Conservation (phyloP, 2,888 invertebrate genomes). For the Ichneumoninae sp. region DNA sequence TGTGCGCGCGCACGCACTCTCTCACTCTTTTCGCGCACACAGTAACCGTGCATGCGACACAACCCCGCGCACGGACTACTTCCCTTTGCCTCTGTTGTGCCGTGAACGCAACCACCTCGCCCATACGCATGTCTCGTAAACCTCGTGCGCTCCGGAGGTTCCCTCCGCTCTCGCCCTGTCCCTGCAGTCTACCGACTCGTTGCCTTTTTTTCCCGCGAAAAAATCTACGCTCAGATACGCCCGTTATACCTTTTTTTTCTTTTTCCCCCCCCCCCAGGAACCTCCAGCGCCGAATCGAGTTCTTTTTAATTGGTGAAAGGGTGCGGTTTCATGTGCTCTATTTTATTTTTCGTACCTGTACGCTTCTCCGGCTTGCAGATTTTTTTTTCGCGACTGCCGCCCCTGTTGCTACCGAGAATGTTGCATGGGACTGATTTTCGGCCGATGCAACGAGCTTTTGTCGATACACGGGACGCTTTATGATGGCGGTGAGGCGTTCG, state of each 20-base stretch:
- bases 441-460: constrained; percentile 21
- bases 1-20: constrained; percentile 51
- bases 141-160: constrained; percentile 22
- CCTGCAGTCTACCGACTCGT: constrained; percentile 65
- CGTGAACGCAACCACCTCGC: constrained; percentile 56
- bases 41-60: constrained; percentile 25
- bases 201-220: constrained; percentile 70
- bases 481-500: not conserved
- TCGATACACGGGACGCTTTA: constrained; percentile 16
- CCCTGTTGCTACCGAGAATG: constrained; percentile 4
- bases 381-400: constrained; percentile 23
- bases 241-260: constrained; percentile 73
- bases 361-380: constrained; percentile 37
- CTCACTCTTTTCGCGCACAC: constrained; percentile 30
- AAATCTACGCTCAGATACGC: constrained; percentile 77
- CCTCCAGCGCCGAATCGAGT: constrained; percentile 75
- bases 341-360: constrained; percentile 33
- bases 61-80: constrained; percentile 58
- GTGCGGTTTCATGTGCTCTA: constrained; percentile 41
- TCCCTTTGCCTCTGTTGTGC: constrained; percentile 52
- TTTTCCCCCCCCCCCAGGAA: constrained; percentile 35
- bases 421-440: constrained; percentile 21
- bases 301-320: constrained; percentile 79
- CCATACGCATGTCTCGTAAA: constrained; percentile 48
- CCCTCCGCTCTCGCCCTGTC: constrained; percentile 24